Evolutionary conservation across 1,140 invertebrate species (phyloP), one percentile per base, ranked within the genome.

Genomic region (Heliconius melpomene): DNA sequence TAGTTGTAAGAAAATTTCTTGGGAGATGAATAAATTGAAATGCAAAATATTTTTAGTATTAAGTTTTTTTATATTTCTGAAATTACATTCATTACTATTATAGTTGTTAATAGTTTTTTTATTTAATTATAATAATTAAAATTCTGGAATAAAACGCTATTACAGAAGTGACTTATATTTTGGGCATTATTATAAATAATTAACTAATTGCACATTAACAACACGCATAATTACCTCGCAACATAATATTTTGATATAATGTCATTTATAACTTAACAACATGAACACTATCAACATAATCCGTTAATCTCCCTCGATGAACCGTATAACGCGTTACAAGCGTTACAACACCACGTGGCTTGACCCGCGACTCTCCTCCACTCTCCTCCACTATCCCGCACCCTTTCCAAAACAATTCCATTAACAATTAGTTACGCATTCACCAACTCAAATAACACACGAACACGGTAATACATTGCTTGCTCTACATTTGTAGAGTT

Each of bases 361-460:
- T 85, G 80, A 83, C 84, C 81, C 82, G 79, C 32, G 36, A 79
- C 78, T 75, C 72, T 70, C 78, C 78, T n/a, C 66, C 26, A 60
- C 66, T 54, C 80, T 70, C 82, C 72, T n/a, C 66, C 26, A 60
- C 66, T 54, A 81, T 70, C 82, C 60, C 70, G 46, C 73, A 82
- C 81, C 74, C 82, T 79, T 75, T 66, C 57, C 70, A 32, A 46
- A 73, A 75, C 77, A 74, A 83, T 71, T 60, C 79, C 50, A 73
- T 80, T 75, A 46, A 82, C 83, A 77, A 89, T 90, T 89, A 85
- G 89, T 81, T 83, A 87, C 88, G 79, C 86, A 80, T 76, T 20
- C 29, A 52, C 32, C 18, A 32, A 38, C 20, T 16, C 36, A 40
- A 46, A 29, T 23, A 16, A 72, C 29, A 50, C 13, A 70, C 75